Evolutionary conservation across 2,113 vertebrate species (phyloP), one percentile per base, ranked within the genome.

Genomic region (Piaya cayana): DNA sequence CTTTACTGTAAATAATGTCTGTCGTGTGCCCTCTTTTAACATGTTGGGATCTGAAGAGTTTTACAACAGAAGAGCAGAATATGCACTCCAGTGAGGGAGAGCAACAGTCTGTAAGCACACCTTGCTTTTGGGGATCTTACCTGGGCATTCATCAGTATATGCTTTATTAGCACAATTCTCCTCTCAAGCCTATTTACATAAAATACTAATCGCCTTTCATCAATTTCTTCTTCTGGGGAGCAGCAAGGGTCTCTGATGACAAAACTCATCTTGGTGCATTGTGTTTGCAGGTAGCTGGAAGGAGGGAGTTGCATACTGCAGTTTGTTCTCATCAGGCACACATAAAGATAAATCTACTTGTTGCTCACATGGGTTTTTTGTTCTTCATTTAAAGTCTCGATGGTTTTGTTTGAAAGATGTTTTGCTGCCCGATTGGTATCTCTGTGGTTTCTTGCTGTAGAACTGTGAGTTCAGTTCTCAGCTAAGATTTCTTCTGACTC

Each of bases 101-200:
- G 47, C 37, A 81, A 3, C 45, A 58, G 60, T 34, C 49, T 60
- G 11, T 20, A 59, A 82, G 49, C 60, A 72, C 37, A 42, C 37
- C 26, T 36, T 62, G 30, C 50, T 82, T 86, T 21, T 32, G 30
- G 59, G 71, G 20, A 45, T 53, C 67, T 60, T 86, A 68, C 52
- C 58, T 82, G 74, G 68, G 47, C 62, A 52, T 39, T 86, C 50
- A 74, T 69, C 43, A 34, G 30, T 63, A n/a, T 50, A 32, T 53
- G 47, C 18, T 80, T 90, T 49, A 76, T 95, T 93, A 77, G 72
- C 49, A 92, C 64, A 92, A 64, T 52, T 85, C 19, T 58, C 18
- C 22, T 79, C 58, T 86, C 36, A 64, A 75, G 25, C 76, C 52
- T 59, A 8, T 86, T 72, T 69, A n/a, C 15, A 11, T 86, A 53